Conservation (phyloP, 1,140 invertebrate genomes). For the Trialeurodes vaporariorum region DNA sequence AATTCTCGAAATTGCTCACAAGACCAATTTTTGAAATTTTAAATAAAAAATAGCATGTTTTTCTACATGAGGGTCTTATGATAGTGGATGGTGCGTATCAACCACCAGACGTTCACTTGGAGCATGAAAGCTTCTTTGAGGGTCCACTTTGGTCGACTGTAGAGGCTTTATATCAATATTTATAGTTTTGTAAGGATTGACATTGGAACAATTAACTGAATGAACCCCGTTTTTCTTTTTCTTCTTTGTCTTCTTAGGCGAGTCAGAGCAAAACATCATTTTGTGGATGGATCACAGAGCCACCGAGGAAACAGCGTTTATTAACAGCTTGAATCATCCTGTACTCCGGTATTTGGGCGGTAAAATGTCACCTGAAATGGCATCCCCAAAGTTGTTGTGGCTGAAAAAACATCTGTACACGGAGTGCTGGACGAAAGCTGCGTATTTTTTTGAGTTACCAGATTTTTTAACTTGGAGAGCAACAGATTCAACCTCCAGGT, state of each 20-base stretch:
- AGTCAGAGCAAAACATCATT: conserved; percentile 70
- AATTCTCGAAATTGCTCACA: no score
- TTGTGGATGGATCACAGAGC: conserved; percentile 97
- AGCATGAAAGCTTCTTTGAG: no score
- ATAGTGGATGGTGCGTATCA: no score
- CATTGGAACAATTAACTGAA: no score
- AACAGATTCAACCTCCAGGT: conserved; percentile 59
- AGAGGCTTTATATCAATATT: no score
- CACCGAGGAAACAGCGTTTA: conserved; percentile 60
- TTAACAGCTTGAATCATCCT: conserved; percentile 63
- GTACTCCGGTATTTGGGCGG: conserved; percentile 81
- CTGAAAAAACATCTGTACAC: conserved; percentile 61
- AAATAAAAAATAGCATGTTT: no score
- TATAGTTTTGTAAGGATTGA: no score
- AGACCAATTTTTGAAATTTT: no score
- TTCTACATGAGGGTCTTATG: no score
- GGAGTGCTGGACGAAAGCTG: conserved; percentile 51
- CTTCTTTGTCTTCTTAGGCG: conserved; percentile 34
- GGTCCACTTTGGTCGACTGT: no score
- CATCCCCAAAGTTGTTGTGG: conserved; percentile 90
- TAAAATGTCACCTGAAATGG: conserved; percentile 87
- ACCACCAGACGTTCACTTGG: no score
- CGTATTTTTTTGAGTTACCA: conserved; percentile 79
- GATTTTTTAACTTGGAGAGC: conserved; percentile 92
- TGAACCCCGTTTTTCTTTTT: conserved; percentile 14